Evolutionary conservation across 2,888 invertebrate genomes (phyloP).

Genomic region (Morpho achilles): DNA sequence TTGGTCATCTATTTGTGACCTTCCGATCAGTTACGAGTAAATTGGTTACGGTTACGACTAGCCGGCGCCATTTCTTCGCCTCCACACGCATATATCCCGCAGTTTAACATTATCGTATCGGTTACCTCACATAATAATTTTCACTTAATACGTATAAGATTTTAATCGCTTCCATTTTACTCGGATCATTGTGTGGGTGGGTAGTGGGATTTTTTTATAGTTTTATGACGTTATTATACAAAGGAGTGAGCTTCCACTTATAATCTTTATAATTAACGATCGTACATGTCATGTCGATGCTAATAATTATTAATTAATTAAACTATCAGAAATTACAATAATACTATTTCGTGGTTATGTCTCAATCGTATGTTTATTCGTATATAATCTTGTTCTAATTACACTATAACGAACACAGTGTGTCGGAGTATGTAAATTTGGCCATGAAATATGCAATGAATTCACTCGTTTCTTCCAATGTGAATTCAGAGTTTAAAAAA

Average conservation of each 20-base stretch:
- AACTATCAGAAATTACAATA: too few species aligned
- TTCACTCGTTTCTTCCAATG: too few species aligned
- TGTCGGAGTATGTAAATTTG: too few species aligned
- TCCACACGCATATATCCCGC: constrained; percentile 5
- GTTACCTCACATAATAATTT: constrained; percentile 4
- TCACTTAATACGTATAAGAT: constrained; percentile 10
- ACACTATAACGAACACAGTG: too few species aligned
- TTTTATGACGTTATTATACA: constrained; percentile 10
- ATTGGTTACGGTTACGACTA: not conserved
- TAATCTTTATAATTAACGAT: constrained; percentile 8
- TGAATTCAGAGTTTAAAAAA: too few species aligned
- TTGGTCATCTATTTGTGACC: too few species aligned
- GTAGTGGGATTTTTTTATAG: constrained; percentile 10
- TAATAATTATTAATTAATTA: too few species aligned
- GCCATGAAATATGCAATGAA: too few species aligned
- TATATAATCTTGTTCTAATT: too few species aligned
- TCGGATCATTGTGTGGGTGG: constrained; percentile 7
- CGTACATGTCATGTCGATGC: constrained; percentile 1
- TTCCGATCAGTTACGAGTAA: constrained; percentile 1
- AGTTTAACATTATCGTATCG: constrained; percentile 6
- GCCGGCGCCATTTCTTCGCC: constrained; percentile 11
- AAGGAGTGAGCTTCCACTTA: constrained; percentile 10
- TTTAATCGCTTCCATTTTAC: constrained; percentile 13
- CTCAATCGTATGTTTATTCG: too few species aligned
- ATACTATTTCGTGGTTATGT: too few species aligned